A percentile compares a stretch with the other conserved stretches of the same genome.
Conservation (phyloP, 1,140 invertebrate species). For the Conus ventricosus region DNA sequence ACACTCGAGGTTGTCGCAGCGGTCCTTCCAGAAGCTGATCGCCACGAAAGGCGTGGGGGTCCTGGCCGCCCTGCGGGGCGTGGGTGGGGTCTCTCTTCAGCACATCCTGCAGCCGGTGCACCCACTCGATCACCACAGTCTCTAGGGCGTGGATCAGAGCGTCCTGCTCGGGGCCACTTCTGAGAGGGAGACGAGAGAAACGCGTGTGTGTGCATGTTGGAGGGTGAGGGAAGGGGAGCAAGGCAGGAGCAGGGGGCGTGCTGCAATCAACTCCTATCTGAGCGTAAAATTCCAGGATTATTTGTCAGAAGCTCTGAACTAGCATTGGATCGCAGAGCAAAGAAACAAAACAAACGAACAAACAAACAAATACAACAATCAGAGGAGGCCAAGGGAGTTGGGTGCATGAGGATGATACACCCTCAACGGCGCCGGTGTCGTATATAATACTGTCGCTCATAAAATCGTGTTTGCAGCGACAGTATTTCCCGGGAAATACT, state of each 20-base stretch:
- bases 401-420: too few species aligned
- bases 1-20: constrained; percentile 87
- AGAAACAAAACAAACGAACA: too few species aligned
- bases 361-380: too few species aligned
- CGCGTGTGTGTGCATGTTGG: too few species aligned
- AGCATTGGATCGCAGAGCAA: too few species aligned
- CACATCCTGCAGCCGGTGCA: constrained; percentile 93
- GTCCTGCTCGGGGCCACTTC: constrained; percentile 78
- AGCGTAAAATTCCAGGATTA: not conserved
- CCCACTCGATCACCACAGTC: constrained; percentile 95
- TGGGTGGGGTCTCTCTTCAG: constrained; percentile 89
- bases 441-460: too few species aligned
- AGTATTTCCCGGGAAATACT: too few species aligned
- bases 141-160: constrained; percentile 94
- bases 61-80: constrained; percentile 85
- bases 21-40: constrained; percentile 86
- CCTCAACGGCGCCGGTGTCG: too few species aligned
- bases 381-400: too few species aligned
- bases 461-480: too few species aligned
- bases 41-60: constrained; percentile 88
- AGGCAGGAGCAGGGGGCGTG: too few species aligned
- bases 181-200: not conserved
- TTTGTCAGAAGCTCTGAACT: too few species aligned
- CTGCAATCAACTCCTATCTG: not conserved
- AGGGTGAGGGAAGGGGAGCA: not conserved